Evolutionary conservation across 2,888 invertebrate species (phyloP).

Genomic region (Lacanobia oleracea): DNA sequence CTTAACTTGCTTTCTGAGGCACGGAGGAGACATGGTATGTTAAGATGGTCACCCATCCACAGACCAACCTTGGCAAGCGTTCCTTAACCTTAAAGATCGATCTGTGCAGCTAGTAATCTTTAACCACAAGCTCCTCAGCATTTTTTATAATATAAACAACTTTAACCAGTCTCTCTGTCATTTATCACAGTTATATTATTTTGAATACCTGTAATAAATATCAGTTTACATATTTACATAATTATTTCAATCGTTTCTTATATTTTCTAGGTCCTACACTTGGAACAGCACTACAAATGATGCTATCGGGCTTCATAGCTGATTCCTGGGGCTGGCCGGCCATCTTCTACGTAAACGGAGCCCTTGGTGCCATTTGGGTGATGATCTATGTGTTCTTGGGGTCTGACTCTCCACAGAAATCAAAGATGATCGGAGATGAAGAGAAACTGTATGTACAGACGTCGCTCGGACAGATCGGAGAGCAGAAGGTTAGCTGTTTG

Average conservation of each 20-base stretch:
- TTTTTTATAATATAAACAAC: too few relatives aligned
- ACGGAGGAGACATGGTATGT: too few relatives aligned
- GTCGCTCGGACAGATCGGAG: conserved; percentile 79
- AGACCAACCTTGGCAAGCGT: too few relatives aligned
- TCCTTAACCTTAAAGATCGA: too few relatives aligned
- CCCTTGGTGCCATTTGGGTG: conserved; percentile 89
- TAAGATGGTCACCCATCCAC: too few relatives aligned
- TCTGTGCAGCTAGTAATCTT: too few relatives aligned
- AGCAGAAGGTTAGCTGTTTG: conserved; percentile 72
- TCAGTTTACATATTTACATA: too few relatives aligned
- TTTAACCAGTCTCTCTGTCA: too few relatives aligned
- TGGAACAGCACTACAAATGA: conserved; percentile 91
- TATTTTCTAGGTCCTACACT: conserved; percentile 86
- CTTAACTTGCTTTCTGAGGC: too few relatives aligned
- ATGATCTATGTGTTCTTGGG: conserved; percentile 91
- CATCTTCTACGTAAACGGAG: conserved; percentile 92
- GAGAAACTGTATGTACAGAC: conserved; percentile 93
- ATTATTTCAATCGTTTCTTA: background rate
- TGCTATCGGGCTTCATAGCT: conserved; percentile 85
- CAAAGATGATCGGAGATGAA: conserved; percentile 90
- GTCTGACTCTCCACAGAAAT: conserved; percentile 91
- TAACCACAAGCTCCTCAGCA: too few relatives aligned
- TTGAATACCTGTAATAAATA: too few relatives aligned
- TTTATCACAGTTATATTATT: background rate
- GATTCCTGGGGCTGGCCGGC: conserved; percentile 92